Evolutionary conservation across 2,113 vertebrate species (phyloP).

Genomic region (Hyla sarda): DNA sequence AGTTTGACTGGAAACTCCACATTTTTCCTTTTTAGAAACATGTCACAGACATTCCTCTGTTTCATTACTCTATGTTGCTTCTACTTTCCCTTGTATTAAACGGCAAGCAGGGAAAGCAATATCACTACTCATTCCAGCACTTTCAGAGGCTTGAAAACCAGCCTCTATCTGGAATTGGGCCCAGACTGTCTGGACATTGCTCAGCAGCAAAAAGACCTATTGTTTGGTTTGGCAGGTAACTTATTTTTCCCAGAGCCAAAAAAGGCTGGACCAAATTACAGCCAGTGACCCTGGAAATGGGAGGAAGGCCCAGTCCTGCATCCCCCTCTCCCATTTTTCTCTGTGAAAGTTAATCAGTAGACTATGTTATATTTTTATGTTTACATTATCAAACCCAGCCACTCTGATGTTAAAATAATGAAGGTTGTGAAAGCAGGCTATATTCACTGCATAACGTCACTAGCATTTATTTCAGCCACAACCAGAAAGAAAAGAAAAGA

Average conservation of each 20-base stretch:
- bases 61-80: slow-evolving; percentile 71
- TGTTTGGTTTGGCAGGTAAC: slow-evolving; percentile 78
- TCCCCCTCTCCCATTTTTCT: slow-evolving; percentile 68
- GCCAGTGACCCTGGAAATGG: slow-evolving; percentile 76
- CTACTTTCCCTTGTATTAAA: slow-evolving; percentile 67
- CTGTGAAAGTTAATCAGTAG: slow-evolving; percentile 62
- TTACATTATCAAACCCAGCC: not conserved
- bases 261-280: slow-evolving; percentile 71
- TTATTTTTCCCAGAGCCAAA: slow-evolving; percentile 78
- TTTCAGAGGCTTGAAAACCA: slow-evolving; percentile 67
- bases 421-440: slow-evolving; percentile 21
- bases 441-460: slow-evolving; percentile 37
- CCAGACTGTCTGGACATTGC: slow-evolving; percentile 79
- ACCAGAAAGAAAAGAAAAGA: slow-evolving; percentile 30
- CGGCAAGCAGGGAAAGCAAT: slow-evolving; percentile 62
- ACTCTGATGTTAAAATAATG: slow-evolving; percentile 35
- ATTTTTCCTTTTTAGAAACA: slow-evolving; percentile 81
- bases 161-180: slow-evolving; percentile 74
- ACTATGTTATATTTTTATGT: slow-evolving; percentile 38
- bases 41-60: slow-evolving; percentile 73
- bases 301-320: slow-evolving; percentile 70
- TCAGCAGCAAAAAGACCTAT: slow-evolving; percentile 77
- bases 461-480: slow-evolving; percentile 37
- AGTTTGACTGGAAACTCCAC: slow-evolving; percentile 74
- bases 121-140: slow-evolving; percentile 66